Percentiles rank a stretch among this genome's conserved stretches.
phyloP scores from a whole-genome alignment of 2,797 vertebrate genomes.

The Poeciliopsis paucimaculata region DNA sequence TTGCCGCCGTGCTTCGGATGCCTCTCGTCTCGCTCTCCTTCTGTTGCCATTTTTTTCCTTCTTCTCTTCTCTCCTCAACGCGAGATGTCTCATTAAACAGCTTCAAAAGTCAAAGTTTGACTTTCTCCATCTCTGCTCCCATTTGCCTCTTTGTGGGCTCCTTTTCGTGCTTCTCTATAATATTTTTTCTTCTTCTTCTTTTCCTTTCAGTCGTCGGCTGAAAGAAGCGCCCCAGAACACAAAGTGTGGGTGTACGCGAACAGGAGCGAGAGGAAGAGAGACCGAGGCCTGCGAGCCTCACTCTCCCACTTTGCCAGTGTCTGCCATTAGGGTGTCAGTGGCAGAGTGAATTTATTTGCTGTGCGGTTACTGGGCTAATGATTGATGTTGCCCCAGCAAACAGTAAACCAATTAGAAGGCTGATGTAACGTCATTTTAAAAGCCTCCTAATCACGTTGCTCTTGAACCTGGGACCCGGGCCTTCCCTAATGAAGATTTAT shows the following conservation, averaged over 20 bases:
- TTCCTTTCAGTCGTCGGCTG: neutral
- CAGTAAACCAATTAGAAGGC: conserved; percentile 99
- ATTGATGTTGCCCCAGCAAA: conserved; percentile 97
- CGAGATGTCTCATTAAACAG: conserved; percentile 76
- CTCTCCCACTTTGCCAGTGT: conserved; percentile 76
- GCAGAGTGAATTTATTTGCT: conserved; percentile 97
- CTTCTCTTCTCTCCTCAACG: neutral
- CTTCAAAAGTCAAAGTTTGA: conserved; percentile 76
- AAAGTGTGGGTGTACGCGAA: conserved; percentile 74
- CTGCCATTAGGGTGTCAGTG: conserved; percentile 94
- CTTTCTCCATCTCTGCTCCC: conserved; percentile 65
- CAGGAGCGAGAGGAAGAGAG: conserved; percentile 69
- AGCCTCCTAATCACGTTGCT: conserved; percentile 98
- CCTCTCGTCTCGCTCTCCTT: conserved; percentile 19
- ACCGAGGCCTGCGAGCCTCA: conserved; percentile 63
- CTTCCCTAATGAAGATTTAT: conserved; percentile 99
- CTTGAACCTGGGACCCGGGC: conserved; percentile 93
- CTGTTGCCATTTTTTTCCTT: conserved; percentile 48
- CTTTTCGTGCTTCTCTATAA: conserved; percentile 38
- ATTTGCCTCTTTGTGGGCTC: conserved; percentile 62
- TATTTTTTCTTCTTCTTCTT: conserved; percentile 21
- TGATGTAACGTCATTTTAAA: conserved; percentile 99
- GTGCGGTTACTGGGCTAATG: conserved; percentile 93
- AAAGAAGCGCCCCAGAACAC: conserved; percentile 68
- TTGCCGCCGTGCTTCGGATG: conserved; percentile 36